Evolutionary conservation across 2,113 vertebrate species (phyloP).

Genomic region (Ondatra zibethicus): DNA sequence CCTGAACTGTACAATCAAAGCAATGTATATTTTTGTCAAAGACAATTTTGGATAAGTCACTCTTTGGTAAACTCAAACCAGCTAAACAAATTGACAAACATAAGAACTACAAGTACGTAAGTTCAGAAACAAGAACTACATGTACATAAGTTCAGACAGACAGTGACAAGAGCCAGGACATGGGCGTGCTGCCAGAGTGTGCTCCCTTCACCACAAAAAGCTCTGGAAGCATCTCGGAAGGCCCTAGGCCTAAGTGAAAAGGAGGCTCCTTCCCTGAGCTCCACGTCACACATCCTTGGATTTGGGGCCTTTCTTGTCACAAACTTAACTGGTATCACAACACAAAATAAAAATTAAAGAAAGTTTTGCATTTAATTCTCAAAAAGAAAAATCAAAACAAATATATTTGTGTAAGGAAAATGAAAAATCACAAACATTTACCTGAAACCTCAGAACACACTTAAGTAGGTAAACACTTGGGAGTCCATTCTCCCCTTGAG

Average conservation of each 20-base stretch:
- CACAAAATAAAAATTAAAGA: neutral
- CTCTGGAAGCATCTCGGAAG: conserved; percentile 77
- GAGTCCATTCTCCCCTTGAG: conserved; percentile 78
- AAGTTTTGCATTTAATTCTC: conserved; percentile 81
- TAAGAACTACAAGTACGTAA: conserved; percentile 81
- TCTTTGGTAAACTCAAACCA: conserved; percentile 93
- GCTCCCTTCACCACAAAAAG: conserved; percentile 61
- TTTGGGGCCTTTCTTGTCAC: conserved; percentile 79
- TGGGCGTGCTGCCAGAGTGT: conserved; percentile 66
- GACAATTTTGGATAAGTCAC: conserved; percentile 91
- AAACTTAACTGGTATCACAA: conserved; percentile 80
- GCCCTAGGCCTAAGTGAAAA: conserved; percentile 70
- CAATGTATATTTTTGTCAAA: conserved; percentile 86
- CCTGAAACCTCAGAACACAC: conserved; percentile 82
- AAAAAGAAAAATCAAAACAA: conserved; percentile 76
- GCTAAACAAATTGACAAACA: conserved; percentile 83
- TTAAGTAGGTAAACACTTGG: conserved; percentile 81
- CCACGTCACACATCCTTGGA: conserved; percentile 79
- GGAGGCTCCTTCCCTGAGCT: conserved; percentile 81
- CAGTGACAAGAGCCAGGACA: conserved; percentile 84
- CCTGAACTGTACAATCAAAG: conserved; percentile 89
- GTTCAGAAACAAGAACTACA: conserved; percentile 78
- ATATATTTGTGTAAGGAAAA: conserved; percentile 75
- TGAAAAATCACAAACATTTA: conserved; percentile 78
- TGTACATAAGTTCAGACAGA: conserved; percentile 83